A percentile compares a stretch with the other conserved stretches of the same genome.
phyloP scores from a whole-genome alignment of 1,140 invertebrate species.

The Hyles vespertilio region DNA sequence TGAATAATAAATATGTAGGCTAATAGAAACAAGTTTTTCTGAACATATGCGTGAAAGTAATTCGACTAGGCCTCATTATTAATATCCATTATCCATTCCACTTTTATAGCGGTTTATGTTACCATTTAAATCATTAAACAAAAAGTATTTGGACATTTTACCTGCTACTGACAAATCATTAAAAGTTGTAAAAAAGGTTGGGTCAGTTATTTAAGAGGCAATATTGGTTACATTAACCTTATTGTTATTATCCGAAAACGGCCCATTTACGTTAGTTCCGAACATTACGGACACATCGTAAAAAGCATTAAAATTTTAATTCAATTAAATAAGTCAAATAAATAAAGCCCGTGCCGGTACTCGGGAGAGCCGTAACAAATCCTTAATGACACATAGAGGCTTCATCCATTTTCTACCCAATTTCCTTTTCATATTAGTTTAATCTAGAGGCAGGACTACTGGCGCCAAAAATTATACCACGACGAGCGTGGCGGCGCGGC shows the following conservation, averaged over 20 bases:
- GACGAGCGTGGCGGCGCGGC: slow-evolving; percentile 63
- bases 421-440: slow-evolving; percentile 76
- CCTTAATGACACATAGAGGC: slow-evolving; percentile 70
- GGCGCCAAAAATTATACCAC: slow-evolving; percentile 75
- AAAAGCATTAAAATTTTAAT: slow-evolving; percentile 70
- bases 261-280: slow-evolving; percentile 58
- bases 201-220: slow-evolving; percentile 36
- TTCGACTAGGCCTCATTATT: too few relatives aligned
- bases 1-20: too few relatives aligned
- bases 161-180: not conserved
- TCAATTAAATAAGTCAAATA: slow-evolving; percentile 71
- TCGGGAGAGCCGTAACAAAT: slow-evolving; percentile 61
- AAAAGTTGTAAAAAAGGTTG: not conserved
- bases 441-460: slow-evolving; percentile 73
- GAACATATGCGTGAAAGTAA: too few relatives aligned
- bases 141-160: too few relatives aligned
- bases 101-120: too few relatives aligned
- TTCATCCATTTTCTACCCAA: slow-evolving; percentile 72
- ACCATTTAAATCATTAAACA: too few relatives aligned
- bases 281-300: slow-evolving; percentile 63
- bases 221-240: slow-evolving; percentile 52
- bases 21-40: too few relatives aligned
- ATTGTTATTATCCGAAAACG: slow-evolving; percentile 64
- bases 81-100: too few relatives aligned
- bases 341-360: slow-evolving; percentile 53